phyloP scores from a whole-genome alignment of 2,888 invertebrate genomes.

The Trypoxylon attenuatum region DNA sequence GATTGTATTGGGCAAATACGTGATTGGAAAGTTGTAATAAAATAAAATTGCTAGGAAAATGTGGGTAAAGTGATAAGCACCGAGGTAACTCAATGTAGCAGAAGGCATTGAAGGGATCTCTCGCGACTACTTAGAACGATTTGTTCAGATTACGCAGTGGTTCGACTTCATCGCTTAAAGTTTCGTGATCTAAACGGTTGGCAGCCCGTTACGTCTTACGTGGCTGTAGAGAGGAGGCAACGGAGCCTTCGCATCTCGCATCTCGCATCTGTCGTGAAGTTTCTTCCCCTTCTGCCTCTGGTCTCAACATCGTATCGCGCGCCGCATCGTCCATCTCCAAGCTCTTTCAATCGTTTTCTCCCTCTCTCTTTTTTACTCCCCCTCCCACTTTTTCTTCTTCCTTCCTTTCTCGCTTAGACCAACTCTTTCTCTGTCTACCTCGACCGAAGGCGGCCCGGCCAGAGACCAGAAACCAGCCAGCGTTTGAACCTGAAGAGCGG shows the following conservation, averaged over 20 bases:
- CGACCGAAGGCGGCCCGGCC: slow-evolving; percentile 17
- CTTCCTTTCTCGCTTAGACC: slow-evolving; percentile 10
- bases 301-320: slow-evolving; percentile 4
- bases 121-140: no score
- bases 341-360: slow-evolving; percentile 14
- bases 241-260: slow-evolving; percentile 54
- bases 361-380: slow-evolving; percentile 6
- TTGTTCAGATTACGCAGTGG: no score
- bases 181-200: slow-evolving; percentile 43
- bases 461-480: slow-evolving; percentile 30
- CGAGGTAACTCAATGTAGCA: no score
- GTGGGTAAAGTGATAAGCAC: no score
- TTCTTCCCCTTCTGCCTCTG: background rate
- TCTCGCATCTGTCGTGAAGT: slow-evolving; percentile 63
- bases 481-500: slow-evolving; percentile 14
- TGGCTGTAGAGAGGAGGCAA: slow-evolving; percentile 39
- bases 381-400: slow-evolving; percentile 5
- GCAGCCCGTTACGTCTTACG: slow-evolving; percentile 60
- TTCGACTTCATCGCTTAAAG: no score
- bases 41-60: no score
- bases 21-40: no score
- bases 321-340: background rate
- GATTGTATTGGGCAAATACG: no score
- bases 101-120: no score
- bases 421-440: slow-evolving; percentile 1